Percentiles rank a stretch among this genome's conserved stretches.
Conservation (phyloP, 2,888 invertebrate genomes). For the Neuroscelio doddi region DNA sequence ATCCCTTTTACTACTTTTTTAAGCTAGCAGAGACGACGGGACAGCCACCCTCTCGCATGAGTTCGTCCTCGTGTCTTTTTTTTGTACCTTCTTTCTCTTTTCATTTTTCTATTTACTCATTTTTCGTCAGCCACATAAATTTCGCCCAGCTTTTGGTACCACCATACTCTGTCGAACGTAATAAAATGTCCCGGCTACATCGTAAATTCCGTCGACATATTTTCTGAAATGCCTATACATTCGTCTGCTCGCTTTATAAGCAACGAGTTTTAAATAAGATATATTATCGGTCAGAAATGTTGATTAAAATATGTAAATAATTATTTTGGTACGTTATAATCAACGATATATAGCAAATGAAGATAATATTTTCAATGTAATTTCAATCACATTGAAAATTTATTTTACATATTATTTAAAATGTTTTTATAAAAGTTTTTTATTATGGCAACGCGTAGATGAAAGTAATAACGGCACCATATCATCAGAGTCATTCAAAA, state of each 20-base stretch:
- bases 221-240: slow-evolving; percentile 57
- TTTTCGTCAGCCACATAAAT: slow-evolving; percentile 61
- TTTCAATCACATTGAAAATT: too few species aligned
- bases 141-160: slow-evolving; percentile 58
- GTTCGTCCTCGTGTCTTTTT: slow-evolving; percentile 30
- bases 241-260: slow-evolving; percentile 35
- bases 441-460: too few species aligned
- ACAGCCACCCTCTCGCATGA: slow-evolving; percentile 40
- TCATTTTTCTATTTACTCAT: slow-evolving; percentile 48
- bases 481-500: slow-evolving; percentile 30
- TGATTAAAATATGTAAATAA: slow-evolving; percentile 28
- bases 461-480: slow-evolving; percentile 6
- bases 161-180: slow-evolving; percentile 60
- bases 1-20: slow-evolving; percentile 59
- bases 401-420: too few species aligned
- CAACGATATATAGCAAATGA: too few species aligned
- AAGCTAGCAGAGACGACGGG: slow-evolving; percentile 47
- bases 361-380: too few species aligned
- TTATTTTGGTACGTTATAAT: too few species aligned
- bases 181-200: slow-evolving; percentile 65
- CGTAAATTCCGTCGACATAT: slow-evolving; percentile 64
- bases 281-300: slow-evolving; percentile 25
- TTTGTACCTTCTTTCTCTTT: slow-evolving; percentile 41
- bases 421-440: too few species aligned
- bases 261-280: slow-evolving; percentile 38